Base-by-base conservation (phyloP, 2,888 invertebrate species). In the Phyllotreta cruciferae region DNA sequence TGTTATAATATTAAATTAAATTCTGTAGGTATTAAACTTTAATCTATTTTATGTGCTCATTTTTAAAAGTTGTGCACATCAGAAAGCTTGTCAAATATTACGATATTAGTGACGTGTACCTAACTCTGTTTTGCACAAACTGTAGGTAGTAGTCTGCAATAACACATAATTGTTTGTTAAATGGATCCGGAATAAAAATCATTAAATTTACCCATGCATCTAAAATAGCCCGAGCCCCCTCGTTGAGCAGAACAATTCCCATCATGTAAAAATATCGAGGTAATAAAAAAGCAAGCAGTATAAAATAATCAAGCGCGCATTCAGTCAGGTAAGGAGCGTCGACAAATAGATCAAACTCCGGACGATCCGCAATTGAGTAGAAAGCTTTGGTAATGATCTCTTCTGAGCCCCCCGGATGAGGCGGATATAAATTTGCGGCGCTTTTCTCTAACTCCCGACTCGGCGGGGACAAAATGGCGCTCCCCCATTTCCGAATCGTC, bases 371-470 rank as follows among this genome's bases (percentile, higher is more conserved):
- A 82, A 82, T 82, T 82, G 81, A 82, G 81, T 81, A 81, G 81
- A 81, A 81, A 81, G 81, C 81, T 82, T 81, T 81, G 80, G 81
- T 81, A 81, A 82, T 81, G 84, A 84, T 80, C 80, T 81, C 81
- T 81, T 78, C 74, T 79, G 77, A 79, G 83, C 82, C 82, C 82
- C 82, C 78, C 75, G 82, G 82, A 79, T 80, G 82, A 81, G 80
- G 83, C 83, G 80, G 81, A 82, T 82, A 81, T 79, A 81, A 80
- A 81, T 81, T 82, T 81, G 82, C 79, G 81, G 81, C 81, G 80
- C 79, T 80, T 78, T 77, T 39, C 79, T 79, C 80, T 80, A 80
- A 79, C 81, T 78, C 79, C 78, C 62, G 71, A 60, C 68, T 68
- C 64, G 68, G 71, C 58, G 71, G 69, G 76, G 78, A 78, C 79